Evolutionary conservation across 2,797 vertebrate species (phyloP).

Genomic region (Schizopygopsis malacanthus): DNA sequence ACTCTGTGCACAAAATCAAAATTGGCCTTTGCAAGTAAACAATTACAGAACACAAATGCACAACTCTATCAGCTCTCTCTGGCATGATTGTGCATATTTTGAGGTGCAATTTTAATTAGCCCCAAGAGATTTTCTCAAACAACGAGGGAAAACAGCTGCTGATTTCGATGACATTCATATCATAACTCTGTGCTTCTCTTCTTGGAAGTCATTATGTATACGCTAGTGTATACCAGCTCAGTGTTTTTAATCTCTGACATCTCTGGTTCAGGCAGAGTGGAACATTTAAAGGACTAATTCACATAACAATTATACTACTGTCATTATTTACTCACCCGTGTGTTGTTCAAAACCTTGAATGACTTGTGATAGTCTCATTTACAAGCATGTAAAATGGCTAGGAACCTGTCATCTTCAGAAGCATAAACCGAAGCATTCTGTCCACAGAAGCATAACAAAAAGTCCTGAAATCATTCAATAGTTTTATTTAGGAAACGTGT

Average conservation of each 20-base stretch:
- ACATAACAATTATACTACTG: background rate
- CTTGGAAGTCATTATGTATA: background rate
- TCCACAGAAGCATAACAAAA: background rate
- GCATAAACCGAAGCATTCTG: background rate
- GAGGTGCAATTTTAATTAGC: slow-evolving; percentile 40
- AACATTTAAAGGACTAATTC: background rate
- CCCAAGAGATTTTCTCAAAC: slow-evolving; percentile 24
- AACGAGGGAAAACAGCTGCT: slow-evolving; percentile 36
- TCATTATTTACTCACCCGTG: background rate
- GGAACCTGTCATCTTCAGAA: background rate
- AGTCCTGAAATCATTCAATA: background rate
- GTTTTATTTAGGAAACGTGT: background rate
- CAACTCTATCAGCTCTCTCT: slow-evolving; percentile 18
- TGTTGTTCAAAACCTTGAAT: slow-evolving; percentile 11
- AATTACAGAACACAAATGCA: slow-evolving; percentile 42
- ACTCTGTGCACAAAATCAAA: slow-evolving; percentile 35
- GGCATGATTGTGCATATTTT: slow-evolving; percentile 44
- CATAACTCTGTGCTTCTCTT: slow-evolving; percentile 7
- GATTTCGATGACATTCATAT: slow-evolving; percentile 21
- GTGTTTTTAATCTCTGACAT: slow-evolving; percentile 4
- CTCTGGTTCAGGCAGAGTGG: background rate
- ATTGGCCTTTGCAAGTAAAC: slow-evolving; percentile 43
- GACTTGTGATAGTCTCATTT: background rate
- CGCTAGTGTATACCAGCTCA: background rate
- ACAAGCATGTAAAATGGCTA: too few relatives aligned